A percentile compares a stretch with the other conserved stretches of the same genome.
phyloP scores from a whole-genome alignment of 2,888 invertebrate species.

The Ernsta delagoae region DNA sequence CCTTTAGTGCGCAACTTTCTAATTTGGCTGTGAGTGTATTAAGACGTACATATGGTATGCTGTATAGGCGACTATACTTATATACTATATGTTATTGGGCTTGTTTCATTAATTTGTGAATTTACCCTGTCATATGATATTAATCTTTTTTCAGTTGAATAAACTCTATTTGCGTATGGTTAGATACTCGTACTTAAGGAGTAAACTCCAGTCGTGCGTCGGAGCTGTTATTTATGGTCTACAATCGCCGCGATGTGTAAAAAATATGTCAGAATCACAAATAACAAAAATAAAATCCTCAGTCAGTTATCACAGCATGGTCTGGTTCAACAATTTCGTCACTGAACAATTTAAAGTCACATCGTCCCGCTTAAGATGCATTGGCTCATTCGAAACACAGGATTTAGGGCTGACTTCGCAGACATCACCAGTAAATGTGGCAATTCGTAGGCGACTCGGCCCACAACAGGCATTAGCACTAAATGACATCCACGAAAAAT shows the following conservation, averaged over 20 bases:
- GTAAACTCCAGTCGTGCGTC: not conserved
- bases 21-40: too few species aligned
- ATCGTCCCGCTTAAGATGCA: conserved; percentile 80
- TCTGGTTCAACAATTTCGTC: conserved; percentile 60
- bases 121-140: too few species aligned
- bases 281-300: not conserved
- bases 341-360: conserved; percentile 67
- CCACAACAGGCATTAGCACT: conserved; percentile 80
- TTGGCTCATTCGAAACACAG: conserved; percentile 78
- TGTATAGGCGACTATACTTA: too few species aligned
- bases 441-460: conserved; percentile 79
- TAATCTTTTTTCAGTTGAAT: too few species aligned
- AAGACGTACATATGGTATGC: too few species aligned
- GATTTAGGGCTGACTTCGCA: conserved; percentile 73
- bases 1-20: too few species aligned
- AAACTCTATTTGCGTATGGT: too few species aligned
- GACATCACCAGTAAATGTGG: conserved; percentile 70
- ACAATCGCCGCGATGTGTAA: too few species aligned
- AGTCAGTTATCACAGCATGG: conserved; percentile 48
- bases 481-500: conserved; percentile 82
- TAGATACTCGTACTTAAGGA: too few species aligned
- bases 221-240: too few species aligned
- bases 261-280: not conserved
- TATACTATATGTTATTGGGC: too few species aligned
- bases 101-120: too few species aligned